These are phyloP conservation scores for Percina caprodes DNA, from an alignment of 2,113 vertebrate genomes.

Conservation along the genomic window DNA sequence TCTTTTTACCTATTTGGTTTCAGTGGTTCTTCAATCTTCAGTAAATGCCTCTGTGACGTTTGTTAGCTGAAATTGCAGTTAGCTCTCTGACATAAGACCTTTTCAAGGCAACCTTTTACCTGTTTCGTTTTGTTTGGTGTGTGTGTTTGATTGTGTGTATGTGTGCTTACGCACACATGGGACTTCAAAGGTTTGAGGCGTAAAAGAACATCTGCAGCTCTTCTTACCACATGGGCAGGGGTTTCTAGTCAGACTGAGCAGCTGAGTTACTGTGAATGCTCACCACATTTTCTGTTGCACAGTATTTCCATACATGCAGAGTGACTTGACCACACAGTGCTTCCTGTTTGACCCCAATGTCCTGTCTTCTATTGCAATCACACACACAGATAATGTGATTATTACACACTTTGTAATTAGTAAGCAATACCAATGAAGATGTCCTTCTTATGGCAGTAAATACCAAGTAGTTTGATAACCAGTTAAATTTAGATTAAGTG, in stretches of 20 bases:
- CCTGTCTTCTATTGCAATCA: neutral
- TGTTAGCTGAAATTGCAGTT: conserved; percentile 42
- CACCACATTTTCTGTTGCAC: conserved; percentile 41
- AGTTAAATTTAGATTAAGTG: neutral
- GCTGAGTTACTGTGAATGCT: conserved; percentile 27
- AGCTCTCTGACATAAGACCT: conserved; percentile 45
- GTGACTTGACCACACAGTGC: conserved; percentile 42
- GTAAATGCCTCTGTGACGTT: conserved; percentile 43
- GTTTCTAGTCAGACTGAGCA: conserved; percentile 24
- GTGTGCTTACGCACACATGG: neutral
- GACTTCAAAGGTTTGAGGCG: conserved; percentile 56
- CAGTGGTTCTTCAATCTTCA: neutral
- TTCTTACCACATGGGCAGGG: conserved; percentile 37
- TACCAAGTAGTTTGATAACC: neutral
- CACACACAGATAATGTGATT: neutral
- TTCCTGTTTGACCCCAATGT: conserved; percentile 34
- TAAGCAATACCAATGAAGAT: neutral
- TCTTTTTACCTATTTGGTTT: neutral
- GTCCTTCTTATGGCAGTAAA: neutral
- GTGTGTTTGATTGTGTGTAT: conserved; percentile 10
- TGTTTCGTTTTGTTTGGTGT: conserved; percentile 31
- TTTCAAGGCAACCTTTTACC: conserved; percentile 49
- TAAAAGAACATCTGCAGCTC: conserved; percentile 61
- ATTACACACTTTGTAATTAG: neutral
- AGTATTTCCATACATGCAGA: conserved; percentile 7